Conservation (phyloP, 2,888 invertebrate genomes). For the Trissolcus brochymenae region DNA sequence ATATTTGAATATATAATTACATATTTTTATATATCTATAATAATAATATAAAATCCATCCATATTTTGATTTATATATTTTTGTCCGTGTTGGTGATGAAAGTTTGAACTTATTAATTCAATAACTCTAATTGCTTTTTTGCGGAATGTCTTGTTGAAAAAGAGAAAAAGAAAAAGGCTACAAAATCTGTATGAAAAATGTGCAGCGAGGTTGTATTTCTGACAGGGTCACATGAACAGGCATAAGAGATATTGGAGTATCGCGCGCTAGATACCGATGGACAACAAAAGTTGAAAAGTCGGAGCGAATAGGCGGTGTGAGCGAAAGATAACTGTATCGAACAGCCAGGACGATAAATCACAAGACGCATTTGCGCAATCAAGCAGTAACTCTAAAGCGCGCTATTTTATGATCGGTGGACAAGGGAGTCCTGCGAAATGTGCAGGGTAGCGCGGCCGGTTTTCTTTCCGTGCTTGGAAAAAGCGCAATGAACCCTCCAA, state of each 20-base stretch:
- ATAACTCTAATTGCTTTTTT: too few relatives aligned
- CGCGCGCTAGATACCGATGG: conserved; percentile 49
- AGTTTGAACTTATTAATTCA: too few relatives aligned
- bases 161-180: not conserved
- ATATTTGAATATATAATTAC: too few relatives aligned
- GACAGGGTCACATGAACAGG: too few relatives aligned
- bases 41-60: too few relatives aligned
- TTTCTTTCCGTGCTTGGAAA: conserved; percentile 49
- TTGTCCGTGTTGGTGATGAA: too few relatives aligned
- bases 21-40: too few relatives aligned
- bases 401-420: conserved; percentile 52
- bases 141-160: not conserved
- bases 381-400: conserved; percentile 54
- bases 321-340: conserved; percentile 48
- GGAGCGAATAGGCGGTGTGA: conserved; percentile 41
- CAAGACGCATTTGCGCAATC: conserved; percentile 51
- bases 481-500: conserved; percentile 54
- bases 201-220: not conserved
- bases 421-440: conserved; percentile 4
- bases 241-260: conserved; percentile 25
- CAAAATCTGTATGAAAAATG: not conserved
- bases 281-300: conserved; percentile 24
- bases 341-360: conserved; percentile 45
- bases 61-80: too few relatives aligned
- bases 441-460: conserved; percentile 8